Base-by-base conservation (phyloP, 2,888 invertebrate species). In the Thymelicus lineola region DNA sequence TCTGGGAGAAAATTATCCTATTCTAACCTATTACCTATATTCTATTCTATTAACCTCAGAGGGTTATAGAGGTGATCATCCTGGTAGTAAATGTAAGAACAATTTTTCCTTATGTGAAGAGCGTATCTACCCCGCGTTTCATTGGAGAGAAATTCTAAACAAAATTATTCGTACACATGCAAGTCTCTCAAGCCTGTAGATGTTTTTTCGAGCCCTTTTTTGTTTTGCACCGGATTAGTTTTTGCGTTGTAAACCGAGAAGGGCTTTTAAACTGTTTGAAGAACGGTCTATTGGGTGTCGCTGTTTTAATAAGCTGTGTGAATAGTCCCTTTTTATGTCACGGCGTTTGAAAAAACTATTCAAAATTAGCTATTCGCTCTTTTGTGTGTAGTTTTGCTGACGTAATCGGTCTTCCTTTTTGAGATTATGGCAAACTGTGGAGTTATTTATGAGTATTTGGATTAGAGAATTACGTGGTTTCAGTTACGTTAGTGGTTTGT, bases 211-310 rank as follows among this genome's bases (percentile, higher is more conserved):
- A 75, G 36, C 57, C 36, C 15, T 62, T 73, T 73, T 77, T 74
- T 61, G 61, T 67, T 61, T 48, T 14, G 62, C 60, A 53, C 38
- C 64, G 78, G 79, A 81, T 82, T 81, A 82, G 81, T 84, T 86
- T 86, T 85, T 82, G 81, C 78, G 71, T 69, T 76, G 85, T 83
- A 84, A 87, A 76, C 77, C 74, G 86, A 87, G 82, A 83, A 74
- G 82, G 77, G 79, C 78, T 78, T 82, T 84, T 83, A 83, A 83
- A 81, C 79, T 72, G 75, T 74, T 75, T 74, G 69, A 71, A 73
- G 75, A 77, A 77, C 75, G 72, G 72, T 66, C 57, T 73, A 74
- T 70, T 63, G 72, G 73, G 75, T 77, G 76, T 76, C 75, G 74
- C 68, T 72, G 75, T 75, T 78, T 79, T 80, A 79, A 82, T 80